Evolutionary conservation across 1,140 invertebrate species (phyloP), one percentile per base, ranked within the genome.

Genomic region (Whitmania pigra): DNA sequence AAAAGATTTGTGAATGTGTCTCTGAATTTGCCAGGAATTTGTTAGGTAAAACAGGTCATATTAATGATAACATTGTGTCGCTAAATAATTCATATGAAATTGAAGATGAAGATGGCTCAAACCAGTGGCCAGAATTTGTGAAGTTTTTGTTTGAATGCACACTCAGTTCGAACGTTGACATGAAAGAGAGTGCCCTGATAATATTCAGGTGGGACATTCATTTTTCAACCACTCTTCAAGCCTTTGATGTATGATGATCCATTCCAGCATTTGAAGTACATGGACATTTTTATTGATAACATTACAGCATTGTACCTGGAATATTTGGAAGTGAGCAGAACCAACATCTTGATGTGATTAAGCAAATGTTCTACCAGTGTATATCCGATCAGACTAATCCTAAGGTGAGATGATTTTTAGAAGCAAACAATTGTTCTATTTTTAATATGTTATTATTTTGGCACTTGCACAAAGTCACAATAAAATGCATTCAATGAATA

Each of bases 81-180:
- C 60, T 54, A 36, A 13, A n/a, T 63, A 63, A 63, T 63, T 49
- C 43, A 11, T 17, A 49, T 15, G 9, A 49, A 49, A 49, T 49
- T 49, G 9, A 15, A 49, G 43, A 49, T 49, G 94, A 97, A 76
- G 91, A 95, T 80, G 93, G 93, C 36, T 93, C 92, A 78, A 97
- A 97, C 82, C 88, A 89, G 73, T 99, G 96, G 96, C 92, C 92
- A 31, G 94, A 97, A 80, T 92, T 98, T 79, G 85, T 99, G 36
- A 89, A 94, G 79, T 98, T 97, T 82, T 85, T 99, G 77, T 98
- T 97, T 83, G 89, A 93, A 79, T 93, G 92, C 84, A 92, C 91
- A 20, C 92, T 88, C 83, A 89, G 90, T 74, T 84, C 88, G 49
- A 87, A 89, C 78, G 83, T 89, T 36, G 86, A 88, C 67, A 84